phyloP scores from a whole-genome alignment of 2,113 vertebrate species.

The Ibidorhyncha struthersii region DNA sequence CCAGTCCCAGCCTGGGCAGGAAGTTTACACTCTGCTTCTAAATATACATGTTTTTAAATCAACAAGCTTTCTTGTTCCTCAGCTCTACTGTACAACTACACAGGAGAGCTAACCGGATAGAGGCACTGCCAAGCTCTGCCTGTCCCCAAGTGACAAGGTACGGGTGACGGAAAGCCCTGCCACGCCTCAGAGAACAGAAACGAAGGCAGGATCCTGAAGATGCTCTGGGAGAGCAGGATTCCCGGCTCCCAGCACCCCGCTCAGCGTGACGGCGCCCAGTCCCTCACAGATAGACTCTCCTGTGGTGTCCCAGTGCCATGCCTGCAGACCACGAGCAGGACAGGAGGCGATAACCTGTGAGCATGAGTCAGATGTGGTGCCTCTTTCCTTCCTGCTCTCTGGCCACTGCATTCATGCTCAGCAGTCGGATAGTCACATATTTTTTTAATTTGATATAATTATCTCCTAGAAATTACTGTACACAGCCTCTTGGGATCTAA shows the following conservation, averaged over 20 bases:
- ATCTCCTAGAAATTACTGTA: slow-evolving; percentile 79
- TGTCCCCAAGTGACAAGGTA: background rate
- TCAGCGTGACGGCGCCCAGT: accelerated
- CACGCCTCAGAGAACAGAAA: background rate
- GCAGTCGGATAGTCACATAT: slow-evolving; percentile 64
- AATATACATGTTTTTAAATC: slow-evolving; percentile 80
- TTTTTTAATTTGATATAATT: slow-evolving; percentile 82
- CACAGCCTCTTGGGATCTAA: slow-evolving; percentile 78
- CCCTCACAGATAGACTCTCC: background rate
- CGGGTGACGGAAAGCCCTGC: background rate
- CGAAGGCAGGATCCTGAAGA: background rate
- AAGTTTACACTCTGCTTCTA: slow-evolving; percentile 81
- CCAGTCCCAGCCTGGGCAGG: slow-evolving; percentile 74
- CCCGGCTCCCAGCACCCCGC: background rate
- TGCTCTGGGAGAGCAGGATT: background rate
- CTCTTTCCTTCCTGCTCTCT: slow-evolving; percentile 30
- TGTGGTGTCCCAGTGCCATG: background rate
- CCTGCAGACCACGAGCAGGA: background rate
- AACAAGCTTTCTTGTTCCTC: slow-evolving; percentile 74
- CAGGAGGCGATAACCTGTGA: background rate
- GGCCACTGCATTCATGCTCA: slow-evolving; percentile 54
- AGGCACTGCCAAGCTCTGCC: slow-evolving; percentile 52
- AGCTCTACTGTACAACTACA: slow-evolving; percentile 19
- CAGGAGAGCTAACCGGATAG: background rate
- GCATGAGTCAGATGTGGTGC: background rate